A percentile compares a stretch with the other conserved stretches of the same genome.
phyloP scores from a whole-genome alignment of 35 echinoderm and acorn worm species.

The Ophiothrix spiculata region DNA sequence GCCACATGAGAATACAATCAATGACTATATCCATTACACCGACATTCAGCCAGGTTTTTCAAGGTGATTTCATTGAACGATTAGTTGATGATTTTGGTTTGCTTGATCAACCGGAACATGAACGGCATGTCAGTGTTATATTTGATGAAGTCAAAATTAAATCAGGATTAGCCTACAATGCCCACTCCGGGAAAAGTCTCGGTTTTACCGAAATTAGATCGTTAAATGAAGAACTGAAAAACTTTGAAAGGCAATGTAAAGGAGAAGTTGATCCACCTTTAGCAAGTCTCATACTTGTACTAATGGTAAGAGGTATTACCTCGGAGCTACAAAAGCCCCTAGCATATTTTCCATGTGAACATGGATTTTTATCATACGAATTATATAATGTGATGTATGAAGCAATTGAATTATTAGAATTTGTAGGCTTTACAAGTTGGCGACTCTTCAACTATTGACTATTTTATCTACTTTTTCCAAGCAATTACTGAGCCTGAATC shows the following conservation, averaged over 20 bases:
- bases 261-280: not conserved
- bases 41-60: not conserved
- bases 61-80: not conserved
- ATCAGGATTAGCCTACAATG: slow-evolving; percentile 5
- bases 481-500: too few species aligned
- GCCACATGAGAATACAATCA: slow-evolving; percentile 41
- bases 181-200: not conserved
- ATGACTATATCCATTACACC: slow-evolving; percentile 24
- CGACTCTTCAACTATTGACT: not conserved
- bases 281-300: not conserved
- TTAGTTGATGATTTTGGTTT: slow-evolving; percentile 13
- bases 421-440: not conserved
- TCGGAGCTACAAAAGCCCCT: not conserved
- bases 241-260: slow-evolving; percentile 14
- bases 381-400: not conserved
- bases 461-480: not conserved
- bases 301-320: slow-evolving; percentile 16
- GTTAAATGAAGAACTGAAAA: slow-evolving; percentile 1
- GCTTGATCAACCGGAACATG: not conserved
- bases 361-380: not conserved
- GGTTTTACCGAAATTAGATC: slow-evolving; percentile 22
- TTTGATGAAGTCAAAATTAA: slow-evolving; percentile 31
- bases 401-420: not conserved
- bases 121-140: not conserved
- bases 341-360: not conserved